Evolutionary conservation across 2,888 invertebrate genomes (phyloP).

Genomic region (Diplolepis rosae): DNA sequence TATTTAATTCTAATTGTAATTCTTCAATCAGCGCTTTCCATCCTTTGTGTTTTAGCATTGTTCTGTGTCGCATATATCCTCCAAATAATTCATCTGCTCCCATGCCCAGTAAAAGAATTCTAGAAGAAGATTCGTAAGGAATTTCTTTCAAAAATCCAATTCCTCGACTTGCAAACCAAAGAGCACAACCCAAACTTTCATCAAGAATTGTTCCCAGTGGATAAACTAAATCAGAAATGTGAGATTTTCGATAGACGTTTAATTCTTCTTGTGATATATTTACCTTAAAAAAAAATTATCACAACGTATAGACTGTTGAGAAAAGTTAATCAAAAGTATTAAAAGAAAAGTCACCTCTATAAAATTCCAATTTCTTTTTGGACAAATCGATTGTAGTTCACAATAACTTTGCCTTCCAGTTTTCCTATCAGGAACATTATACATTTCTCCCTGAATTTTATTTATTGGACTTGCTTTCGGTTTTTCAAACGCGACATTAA

Average conservation of each 20-base stretch:
- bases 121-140: slow-evolving; percentile 77
- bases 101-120: slow-evolving; percentile 90
- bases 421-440: slow-evolving; percentile 88
- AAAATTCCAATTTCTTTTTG: slow-evolving; percentile 87
- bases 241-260: slow-evolving; percentile 75
- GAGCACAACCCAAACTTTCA: slow-evolving; percentile 96
- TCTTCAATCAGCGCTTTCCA: slow-evolving; percentile 77
- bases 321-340: slow-evolving; percentile 12
- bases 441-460: slow-evolving; percentile 68
- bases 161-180: slow-evolving; percentile 96
- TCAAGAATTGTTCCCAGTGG: slow-evolving; percentile 93
- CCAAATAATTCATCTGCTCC: slow-evolving; percentile 98
- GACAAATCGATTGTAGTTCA: slow-evolving; percentile 82
- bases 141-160: slow-evolving; percentile 72
- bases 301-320: neutral
- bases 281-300: slow-evolving; percentile 71
- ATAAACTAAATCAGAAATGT: slow-evolving; percentile 86
- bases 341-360: slow-evolving; percentile 76
- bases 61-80: slow-evolving; percentile 93
- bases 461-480: neutral
- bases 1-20: slow-evolving; percentile 83
- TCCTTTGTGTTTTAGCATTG: slow-evolving; percentile 78
- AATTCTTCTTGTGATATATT: slow-evolving; percentile 83
- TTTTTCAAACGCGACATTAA: slow-evolving; percentile 94
- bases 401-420: slow-evolving; percentile 83